Conservation (phyloP, 2,888 invertebrate species). For the Heliconius ethilla region DNA sequence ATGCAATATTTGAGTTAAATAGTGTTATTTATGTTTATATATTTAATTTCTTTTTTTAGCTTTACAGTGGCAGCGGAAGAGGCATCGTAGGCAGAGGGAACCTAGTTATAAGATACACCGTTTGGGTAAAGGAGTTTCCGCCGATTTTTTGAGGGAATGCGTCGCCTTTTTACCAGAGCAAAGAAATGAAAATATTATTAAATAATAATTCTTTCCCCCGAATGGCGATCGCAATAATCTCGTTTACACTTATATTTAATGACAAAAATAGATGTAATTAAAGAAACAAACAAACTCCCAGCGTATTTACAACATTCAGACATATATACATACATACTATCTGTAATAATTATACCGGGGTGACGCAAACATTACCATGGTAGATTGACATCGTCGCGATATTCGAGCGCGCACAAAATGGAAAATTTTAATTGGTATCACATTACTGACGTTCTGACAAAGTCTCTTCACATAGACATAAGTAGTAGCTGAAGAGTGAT, state of each 20-base stretch:
- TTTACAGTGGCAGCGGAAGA: too few species aligned
- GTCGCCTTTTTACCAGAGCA: too few species aligned
- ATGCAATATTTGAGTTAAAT: neutral
- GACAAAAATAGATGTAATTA: neutral
- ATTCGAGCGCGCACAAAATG: conserved; percentile 44
- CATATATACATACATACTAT: conserved; percentile 9
- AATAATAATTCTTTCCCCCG: too few species aligned
- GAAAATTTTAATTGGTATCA: conserved; percentile 49
- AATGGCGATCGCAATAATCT: too few species aligned
- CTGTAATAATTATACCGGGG: conserved; percentile 36
- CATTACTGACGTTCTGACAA: conserved; percentile 41
- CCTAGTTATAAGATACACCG: too few species aligned
- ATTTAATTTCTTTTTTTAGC: too few species aligned
- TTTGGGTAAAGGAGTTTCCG: too few species aligned
- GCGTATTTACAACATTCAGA: conserved; percentile 7
- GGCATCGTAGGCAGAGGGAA: too few species aligned
- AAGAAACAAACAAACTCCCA: conserved; percentile 26
- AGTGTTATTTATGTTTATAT: too few species aligned
- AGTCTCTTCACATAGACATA: conserved; percentile 23
- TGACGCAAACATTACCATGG: conserved; percentile 41
- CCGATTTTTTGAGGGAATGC: too few species aligned
- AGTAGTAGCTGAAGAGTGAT: neutral
- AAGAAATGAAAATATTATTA: too few species aligned
- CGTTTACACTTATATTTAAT: too few species aligned
- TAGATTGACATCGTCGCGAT: conserved; percentile 42